Evolutionary conservation across 2,888 invertebrate genomes (phyloP).

Genomic region (Eulithis testata): DNA sequence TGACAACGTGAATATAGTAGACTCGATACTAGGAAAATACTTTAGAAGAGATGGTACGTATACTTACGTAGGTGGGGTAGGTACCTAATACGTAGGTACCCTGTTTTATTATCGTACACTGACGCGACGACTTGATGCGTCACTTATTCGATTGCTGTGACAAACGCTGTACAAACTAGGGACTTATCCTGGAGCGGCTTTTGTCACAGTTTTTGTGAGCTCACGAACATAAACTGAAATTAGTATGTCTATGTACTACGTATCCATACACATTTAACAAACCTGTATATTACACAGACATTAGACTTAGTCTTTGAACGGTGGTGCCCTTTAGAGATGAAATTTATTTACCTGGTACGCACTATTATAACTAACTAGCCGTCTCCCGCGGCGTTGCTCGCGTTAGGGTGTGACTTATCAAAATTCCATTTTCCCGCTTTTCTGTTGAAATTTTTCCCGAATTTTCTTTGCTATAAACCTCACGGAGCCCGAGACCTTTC

Average conservation of each 20-base stretch:
- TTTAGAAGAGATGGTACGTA: conserved; percentile 84
- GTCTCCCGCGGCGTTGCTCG: too few relatives aligned
- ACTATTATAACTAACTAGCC: too few relatives aligned
- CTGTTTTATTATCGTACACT: background rate
- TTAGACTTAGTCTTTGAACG: too few relatives aligned
- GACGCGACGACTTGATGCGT: background rate
- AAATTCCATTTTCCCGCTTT: too few relatives aligned
- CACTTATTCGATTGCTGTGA: background rate
- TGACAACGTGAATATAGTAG: conserved; percentile 73
- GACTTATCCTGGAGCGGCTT: background rate
- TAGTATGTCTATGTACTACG: background rate
- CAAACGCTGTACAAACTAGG: background rate
- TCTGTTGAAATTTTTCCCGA: too few relatives aligned
- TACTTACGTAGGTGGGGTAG: background rate
- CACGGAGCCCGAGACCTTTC: too few relatives aligned
- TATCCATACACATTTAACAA: too few relatives aligned
- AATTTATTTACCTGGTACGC: background rate
- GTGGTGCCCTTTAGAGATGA: too few relatives aligned
- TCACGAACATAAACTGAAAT: background rate
- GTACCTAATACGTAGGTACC: background rate
- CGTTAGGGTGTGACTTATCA: too few relatives aligned
- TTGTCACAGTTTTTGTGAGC: background rate
- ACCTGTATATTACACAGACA: too few relatives aligned
- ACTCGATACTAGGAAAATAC: conserved; percentile 83
- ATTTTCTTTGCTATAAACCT: too few relatives aligned